Conservation (phyloP, 2,797 vertebrate genomes). For the Huso huso region DNA sequence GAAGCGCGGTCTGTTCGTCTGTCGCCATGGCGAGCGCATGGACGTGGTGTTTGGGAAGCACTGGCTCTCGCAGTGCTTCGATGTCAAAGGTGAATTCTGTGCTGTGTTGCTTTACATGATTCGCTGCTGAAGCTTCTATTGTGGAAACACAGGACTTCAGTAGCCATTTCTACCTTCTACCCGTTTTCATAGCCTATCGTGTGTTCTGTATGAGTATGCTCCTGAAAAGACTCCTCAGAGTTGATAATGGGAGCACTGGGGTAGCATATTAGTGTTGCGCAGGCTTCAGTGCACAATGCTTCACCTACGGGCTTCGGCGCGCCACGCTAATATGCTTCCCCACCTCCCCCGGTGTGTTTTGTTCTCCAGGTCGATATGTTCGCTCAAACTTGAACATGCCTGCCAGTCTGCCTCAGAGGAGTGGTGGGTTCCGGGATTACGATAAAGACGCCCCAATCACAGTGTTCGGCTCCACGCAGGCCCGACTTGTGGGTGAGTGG, state of each 20-base stretch:
- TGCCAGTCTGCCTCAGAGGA: conserved; percentile 74
- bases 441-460: conserved; percentile 96
- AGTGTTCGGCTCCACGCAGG: conserved; percentile 91
- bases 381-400: conserved; percentile 97
- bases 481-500: conserved; percentile 79
- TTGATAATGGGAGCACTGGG: too few species aligned
- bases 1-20: conserved; percentile 88
- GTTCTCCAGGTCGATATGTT: conserved; percentile 73
- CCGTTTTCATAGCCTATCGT: too few species aligned
- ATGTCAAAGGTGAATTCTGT: conserved; percentile 79
- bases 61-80: conserved; percentile 94
- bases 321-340: too few species aligned
- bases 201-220: too few species aligned
- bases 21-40: conserved; percentile 95
- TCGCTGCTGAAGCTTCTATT: too few species aligned
- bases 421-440: conserved; percentile 81
- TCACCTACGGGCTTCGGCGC: too few species aligned
- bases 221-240: too few species aligned
- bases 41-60: conserved; percentile 97
- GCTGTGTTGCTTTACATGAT: too few species aligned
- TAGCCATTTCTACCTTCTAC: too few species aligned
- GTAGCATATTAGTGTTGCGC: too few species aligned
- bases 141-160: too few species aligned
- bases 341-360: background rate
- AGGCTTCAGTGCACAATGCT: too few species aligned